Evolutionary conservation across 2,797 vertebrate species (phyloP), one percentile per base, ranked within the genome.

Genomic region (Melanitta fusca): DNA sequence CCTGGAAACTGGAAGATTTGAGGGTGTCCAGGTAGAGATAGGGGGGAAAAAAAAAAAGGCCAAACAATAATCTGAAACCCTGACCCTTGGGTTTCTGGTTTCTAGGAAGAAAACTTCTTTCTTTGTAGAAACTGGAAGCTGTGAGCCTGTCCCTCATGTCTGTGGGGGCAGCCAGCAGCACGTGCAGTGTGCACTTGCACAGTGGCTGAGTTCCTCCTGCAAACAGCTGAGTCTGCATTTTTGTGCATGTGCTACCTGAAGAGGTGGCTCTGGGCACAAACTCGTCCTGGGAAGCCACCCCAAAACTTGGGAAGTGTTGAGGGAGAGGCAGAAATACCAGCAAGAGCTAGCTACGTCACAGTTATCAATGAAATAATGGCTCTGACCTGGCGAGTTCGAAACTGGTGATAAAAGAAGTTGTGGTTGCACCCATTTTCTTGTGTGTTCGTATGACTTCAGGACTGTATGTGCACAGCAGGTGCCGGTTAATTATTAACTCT

Each of bases 401-500:
- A 79, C 10, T 28, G 58, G 25, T 83, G 47, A 30, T 6, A 74
- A 13, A 53, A 19, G 22, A n/a, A 45, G 41, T 32, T 79, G 38
- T 62, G 85, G 30, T 64, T 78, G 9, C 56, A 62, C 11, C 10
- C 4, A 3, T 74, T 64, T 77, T 92, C 20, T 41, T 84, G 54
- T 11, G 54, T 38, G 27, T 70, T 95, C 0, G 0, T 62, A 12
- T 36, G 14, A 45, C 74, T 87, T 80, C 7, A 65, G 51, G 58
- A 6, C 58, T 79, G 43, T 65, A 70, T 14, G 25, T 47, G 41
- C 2, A 7, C 43, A 80, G 72, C n/a, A 71, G 81, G 56, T 79
- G 62, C 51, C 34, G 47, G 45, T 92, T 84, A 91, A 91, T 95
- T 15, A 51, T 94, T 93, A 93, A 87, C 61, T 24, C 28, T 53